Base-by-base conservation (phyloP, 2,888 invertebrate species). In the Antheraea assamensis region DNA sequence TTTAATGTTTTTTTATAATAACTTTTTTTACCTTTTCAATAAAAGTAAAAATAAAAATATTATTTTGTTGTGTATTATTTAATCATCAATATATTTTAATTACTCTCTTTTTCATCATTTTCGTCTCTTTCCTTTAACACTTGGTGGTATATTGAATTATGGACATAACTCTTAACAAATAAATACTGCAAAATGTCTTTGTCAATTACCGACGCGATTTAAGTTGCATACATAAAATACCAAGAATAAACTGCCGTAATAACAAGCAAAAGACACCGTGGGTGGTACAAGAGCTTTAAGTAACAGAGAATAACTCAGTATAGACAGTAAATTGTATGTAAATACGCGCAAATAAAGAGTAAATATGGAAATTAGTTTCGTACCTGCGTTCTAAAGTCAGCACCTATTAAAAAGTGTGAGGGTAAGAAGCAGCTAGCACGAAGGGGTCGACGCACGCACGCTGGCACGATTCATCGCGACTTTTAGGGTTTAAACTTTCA, bases 321-420 rank as follows among this genome's bases (percentile, higher is more conserved):
- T 77, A 73, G 76, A 72, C 72, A 79, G 78, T 80, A 78, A 81
- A 81, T 77, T 78, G 75, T 55, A 42, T 75, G 72, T 74, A 73
- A 77, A 78, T 79, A 76, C 81, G 78, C 77, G 77, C 77, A 76
- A 78, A 75, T 78, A 78, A 78, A 78, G 78, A 79, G 76, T 76
- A 76, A 79, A 78, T 82, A 79, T 68, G 68, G 68, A 35, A 68
- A 68, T 76, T 76, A 70, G 74, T 71, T 71, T 76, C 70, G 72
- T 76, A 77, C 76, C 72, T 70, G 74, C 66, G 74, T 75, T 80
- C 82, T 84, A 83, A 83, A 84, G 85, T 85, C 80, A 83, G 78
- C 82, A 81, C 82, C 86, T 87, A 89, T 88, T 88, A 88, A 85
- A 84, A 83, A 84, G 83, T 81, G 78, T 78, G 78, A 83, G 81